Evolutionary conservation across 2,888 invertebrate genomes (phyloP).

Genomic region (Tridacna crocea): DNA sequence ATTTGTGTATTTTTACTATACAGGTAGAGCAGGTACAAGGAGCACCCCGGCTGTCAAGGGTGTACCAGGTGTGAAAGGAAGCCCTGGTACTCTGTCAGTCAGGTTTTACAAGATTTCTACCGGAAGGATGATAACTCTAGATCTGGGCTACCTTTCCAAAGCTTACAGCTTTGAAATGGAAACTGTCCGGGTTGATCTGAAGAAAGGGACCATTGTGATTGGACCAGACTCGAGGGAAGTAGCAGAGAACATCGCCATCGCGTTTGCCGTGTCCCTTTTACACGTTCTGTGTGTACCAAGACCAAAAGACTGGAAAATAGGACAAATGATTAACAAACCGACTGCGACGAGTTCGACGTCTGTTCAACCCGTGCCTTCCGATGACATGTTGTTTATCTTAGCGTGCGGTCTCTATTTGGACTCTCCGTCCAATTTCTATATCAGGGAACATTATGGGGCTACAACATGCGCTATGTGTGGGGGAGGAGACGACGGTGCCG

Average conservation of each 20-base stretch:
- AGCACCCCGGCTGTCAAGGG: slow-evolving; percentile 45
- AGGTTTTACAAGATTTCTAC: slow-evolving; percentile 71
- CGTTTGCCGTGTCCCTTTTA: slow-evolving; percentile 84
- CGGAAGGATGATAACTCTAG: slow-evolving; percentile 56
- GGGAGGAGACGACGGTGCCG: slow-evolving; percentile 26
- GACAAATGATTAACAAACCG: slow-evolving; percentile 37
- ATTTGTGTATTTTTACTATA: too few relatives aligned
- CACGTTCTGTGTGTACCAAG: slow-evolving; percentile 86
- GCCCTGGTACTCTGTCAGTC: slow-evolving; percentile 77
- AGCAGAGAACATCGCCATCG: slow-evolving; percentile 85
- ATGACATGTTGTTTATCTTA: slow-evolving; percentile 82
- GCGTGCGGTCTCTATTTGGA: slow-evolving; percentile 84
- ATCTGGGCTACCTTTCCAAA: slow-evolving; percentile 64
- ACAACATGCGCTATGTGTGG: slow-evolving; percentile 71
- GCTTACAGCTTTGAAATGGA: slow-evolving; percentile 65
- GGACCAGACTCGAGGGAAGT: slow-evolving; percentile 75
- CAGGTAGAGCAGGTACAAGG: slow-evolving; percentile 22
- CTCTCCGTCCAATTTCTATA: slow-evolving; percentile 81
- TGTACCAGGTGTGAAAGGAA: slow-evolving; percentile 74
- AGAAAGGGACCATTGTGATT: slow-evolving; percentile 72
- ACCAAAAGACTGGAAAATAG: slow-evolving; percentile 47
- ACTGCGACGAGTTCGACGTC: slow-evolving; percentile 24
- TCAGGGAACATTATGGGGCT: slow-evolving; percentile 63
- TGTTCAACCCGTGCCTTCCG: slow-evolving; percentile 73
- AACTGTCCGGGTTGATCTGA: slow-evolving; percentile 70